These are phyloP conservation scores for Nestor notabilis DNA, from an alignment of 2,113 vertebrate species.

Conservation along the genomic window DNA sequence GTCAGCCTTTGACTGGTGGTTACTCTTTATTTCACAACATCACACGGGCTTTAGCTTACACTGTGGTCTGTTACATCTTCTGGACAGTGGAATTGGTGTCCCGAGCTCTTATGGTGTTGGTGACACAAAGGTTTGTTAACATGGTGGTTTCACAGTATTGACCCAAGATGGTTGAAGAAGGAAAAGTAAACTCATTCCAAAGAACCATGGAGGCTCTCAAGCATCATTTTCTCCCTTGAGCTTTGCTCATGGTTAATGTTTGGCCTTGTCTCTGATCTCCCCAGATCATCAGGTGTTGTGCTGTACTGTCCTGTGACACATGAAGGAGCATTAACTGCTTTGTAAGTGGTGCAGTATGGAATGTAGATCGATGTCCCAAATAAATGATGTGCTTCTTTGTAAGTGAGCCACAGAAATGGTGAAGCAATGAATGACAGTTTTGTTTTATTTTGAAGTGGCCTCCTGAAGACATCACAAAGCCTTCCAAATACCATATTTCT, in stretches of 20 bases:
- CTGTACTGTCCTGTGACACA: background rate
- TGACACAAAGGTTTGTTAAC: background rate
- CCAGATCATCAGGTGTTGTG: background rate
- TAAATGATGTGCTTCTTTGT: background rate
- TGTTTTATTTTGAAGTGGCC: background rate
- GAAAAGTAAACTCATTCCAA: background rate
- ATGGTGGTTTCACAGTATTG: background rate
- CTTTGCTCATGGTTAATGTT: background rate
- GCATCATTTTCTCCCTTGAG: accelerated
- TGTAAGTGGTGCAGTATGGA: background rate
- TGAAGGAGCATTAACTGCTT: background rate
- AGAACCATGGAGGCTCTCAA: background rate
- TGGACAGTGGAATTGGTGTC: background rate
- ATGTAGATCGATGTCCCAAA: background rate
- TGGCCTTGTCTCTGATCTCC: background rate
- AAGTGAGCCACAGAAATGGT: background rate
- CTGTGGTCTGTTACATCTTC: background rate
- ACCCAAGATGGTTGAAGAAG: background rate
- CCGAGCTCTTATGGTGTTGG: background rate
- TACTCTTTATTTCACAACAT: background rate
- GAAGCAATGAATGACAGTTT: background rate
- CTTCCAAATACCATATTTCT: background rate
- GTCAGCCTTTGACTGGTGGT: background rate
- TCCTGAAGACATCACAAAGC: background rate
- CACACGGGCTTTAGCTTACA: background rate